phyloP scores from a whole-genome alignment of 2,888 invertebrate genomes.

The Brenthis daphne region DNA sequence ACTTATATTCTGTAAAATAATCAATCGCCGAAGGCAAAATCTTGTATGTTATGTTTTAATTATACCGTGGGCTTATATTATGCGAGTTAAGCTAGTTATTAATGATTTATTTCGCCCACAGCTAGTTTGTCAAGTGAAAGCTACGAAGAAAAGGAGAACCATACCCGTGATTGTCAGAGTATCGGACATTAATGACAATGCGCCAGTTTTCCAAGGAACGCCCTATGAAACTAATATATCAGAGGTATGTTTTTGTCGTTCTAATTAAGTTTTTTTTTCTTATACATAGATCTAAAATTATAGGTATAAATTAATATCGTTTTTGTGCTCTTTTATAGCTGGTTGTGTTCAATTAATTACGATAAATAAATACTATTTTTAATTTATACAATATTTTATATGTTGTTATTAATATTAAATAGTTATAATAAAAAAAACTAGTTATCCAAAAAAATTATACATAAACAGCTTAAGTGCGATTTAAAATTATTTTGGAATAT shows the following conservation, averaged over 20 bases:
- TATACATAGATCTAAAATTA: not conserved
- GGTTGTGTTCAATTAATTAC: too few relatives aligned
- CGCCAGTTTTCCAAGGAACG: slow-evolving; percentile 90
- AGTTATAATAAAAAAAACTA: too few relatives aligned
- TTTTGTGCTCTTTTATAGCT: too few relatives aligned
- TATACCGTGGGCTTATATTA: slow-evolving; percentile 1
- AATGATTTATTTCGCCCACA: slow-evolving; percentile 66
- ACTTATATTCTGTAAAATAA: too few relatives aligned
- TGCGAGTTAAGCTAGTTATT: slow-evolving; percentile 18
- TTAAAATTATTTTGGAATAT: too few relatives aligned
- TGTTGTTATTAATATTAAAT: too few relatives aligned
- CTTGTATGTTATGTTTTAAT: not conserved
- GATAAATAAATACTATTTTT: too few relatives aligned
- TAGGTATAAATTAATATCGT: too few relatives aligned
- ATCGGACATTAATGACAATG: slow-evolving; percentile 95
- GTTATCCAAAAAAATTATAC: too few relatives aligned
- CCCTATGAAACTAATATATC: slow-evolving; percentile 92
- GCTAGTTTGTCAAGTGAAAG: slow-evolving; percentile 91
- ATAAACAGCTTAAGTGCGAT: too few relatives aligned
- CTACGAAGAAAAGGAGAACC: slow-evolving; percentile 90
- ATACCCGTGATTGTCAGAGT: slow-evolving; percentile 95
- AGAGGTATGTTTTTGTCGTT: slow-evolving; percentile 83
- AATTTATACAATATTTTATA: too few relatives aligned
- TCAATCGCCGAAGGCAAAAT: too few relatives aligned
- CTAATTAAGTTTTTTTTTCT: not conserved